A percentile compares a stretch with the other conserved stretches of the same genome.
These are phyloP conservation scores for Echiichthys vipera DNA, from an alignment of 2,797 vertebrate species.

Conservation along the genomic window DNA sequence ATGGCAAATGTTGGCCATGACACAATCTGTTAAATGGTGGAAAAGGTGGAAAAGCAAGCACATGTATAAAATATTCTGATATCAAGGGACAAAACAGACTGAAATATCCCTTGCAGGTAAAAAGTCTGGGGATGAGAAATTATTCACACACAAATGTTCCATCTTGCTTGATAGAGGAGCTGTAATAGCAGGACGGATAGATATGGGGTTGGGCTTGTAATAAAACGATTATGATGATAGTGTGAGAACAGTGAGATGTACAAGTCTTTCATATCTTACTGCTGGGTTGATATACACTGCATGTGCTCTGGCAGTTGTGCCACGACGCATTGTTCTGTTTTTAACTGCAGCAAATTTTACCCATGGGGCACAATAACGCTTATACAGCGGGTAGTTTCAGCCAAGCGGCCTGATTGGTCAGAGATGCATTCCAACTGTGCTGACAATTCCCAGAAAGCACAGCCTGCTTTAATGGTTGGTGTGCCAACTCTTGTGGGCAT, in stretches of 20 bases:
- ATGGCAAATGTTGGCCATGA: no score
- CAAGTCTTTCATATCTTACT: constrained; percentile 18
- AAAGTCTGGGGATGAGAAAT: not conserved
- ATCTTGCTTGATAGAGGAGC: not conserved
- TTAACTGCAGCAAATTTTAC: constrained; percentile 55
- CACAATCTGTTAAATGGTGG: not conserved
- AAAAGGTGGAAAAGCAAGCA: not conserved
- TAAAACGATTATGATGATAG: not conserved
- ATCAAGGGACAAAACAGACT: not conserved
- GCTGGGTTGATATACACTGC: constrained; percentile 14
- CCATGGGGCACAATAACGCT: constrained; percentile 58
- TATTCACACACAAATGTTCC: not conserved
- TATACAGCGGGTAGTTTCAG: constrained; percentile 46
- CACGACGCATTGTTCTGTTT: constrained; percentile 51
- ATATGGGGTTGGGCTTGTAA: not conserved
- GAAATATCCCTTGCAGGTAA: not conserved
- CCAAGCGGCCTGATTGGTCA: constrained; percentile 49
- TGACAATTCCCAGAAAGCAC: constrained; percentile 60
- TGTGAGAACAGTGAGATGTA: not conserved
- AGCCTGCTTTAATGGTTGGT: constrained; percentile 38
- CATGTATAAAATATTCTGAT: not conserved
- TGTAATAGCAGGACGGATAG: not conserved
- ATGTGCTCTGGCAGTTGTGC: constrained; percentile 37
- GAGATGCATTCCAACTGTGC: constrained; percentile 54
- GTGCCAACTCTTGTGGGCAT: constrained; percentile 55